Percentiles rank a stretch among this genome's conserved stretches.
Conservation (phyloP, 2,797 vertebrate genomes). For the Darevskia mixta region DNA sequence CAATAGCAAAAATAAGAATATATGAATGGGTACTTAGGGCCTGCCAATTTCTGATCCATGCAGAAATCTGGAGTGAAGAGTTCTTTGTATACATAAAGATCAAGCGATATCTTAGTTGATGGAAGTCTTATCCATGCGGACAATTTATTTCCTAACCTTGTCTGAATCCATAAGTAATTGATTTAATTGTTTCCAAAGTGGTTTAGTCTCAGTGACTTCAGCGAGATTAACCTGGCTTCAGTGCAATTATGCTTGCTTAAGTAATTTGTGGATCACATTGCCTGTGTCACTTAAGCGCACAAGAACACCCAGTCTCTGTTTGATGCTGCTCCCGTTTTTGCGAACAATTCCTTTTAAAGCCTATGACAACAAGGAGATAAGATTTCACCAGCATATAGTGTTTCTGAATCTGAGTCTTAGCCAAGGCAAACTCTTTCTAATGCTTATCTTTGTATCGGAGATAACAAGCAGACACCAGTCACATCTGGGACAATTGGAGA, state of each 20-base stretch:
- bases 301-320: constrained; percentile 16
- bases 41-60: neutral
- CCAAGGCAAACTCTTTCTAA: constrained; percentile 68
- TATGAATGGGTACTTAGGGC: too few species aligned
- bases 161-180: neutral
- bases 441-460: constrained; percentile 59
- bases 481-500: neutral
- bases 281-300: accelerated
- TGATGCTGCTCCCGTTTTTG: neutral
- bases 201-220: neutral
- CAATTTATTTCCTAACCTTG: neutral
- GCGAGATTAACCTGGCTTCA: neutral
- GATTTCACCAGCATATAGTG: constrained; percentile 67
- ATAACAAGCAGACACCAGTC: neutral
- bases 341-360: constrained; percentile 45
- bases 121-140: neutral
- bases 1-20: neutral
- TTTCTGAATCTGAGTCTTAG: constrained; percentile 77
- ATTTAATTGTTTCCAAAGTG: neutral
- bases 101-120: neutral
- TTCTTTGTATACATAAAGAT: too few species aligned
- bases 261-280: neutral
- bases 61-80: neutral
- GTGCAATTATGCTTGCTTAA: constrained; percentile 26
- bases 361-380: constrained; percentile 62